phyloP scores from a whole-genome alignment of 2,888 invertebrate genomes.

The Stratiomys singularior region DNA sequence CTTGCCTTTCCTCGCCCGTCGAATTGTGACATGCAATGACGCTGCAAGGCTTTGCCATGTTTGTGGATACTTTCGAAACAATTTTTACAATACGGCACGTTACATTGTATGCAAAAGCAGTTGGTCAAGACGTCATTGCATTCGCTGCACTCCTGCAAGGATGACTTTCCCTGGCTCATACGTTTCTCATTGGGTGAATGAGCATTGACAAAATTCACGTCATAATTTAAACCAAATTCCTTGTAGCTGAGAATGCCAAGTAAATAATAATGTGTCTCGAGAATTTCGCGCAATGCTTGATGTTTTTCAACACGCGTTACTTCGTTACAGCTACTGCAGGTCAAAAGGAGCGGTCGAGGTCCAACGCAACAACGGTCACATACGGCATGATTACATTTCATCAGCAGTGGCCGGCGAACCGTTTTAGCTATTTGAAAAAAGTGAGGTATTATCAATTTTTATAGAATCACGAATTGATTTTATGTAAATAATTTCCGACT shows the following conservation, averaged over 20 bases:
- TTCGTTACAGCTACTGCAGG: constrained; percentile 67
- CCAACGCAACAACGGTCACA: constrained; percentile 68
- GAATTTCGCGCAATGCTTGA: constrained; percentile 56
- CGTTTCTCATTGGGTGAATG: constrained; percentile 6
- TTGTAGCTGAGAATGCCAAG: constrained; percentile 55
- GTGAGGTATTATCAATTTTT: too few relatives aligned
- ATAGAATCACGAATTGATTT: neutral
- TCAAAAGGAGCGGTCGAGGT: constrained; percentile 64
- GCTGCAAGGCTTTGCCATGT: constrained; percentile 59
- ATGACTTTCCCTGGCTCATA: neutral
- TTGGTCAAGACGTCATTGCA: constrained; percentile 55
- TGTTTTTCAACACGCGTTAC: constrained; percentile 57
- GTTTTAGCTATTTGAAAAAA: neutral
- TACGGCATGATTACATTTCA: constrained; percentile 75
- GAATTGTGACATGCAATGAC: constrained; percentile 54
- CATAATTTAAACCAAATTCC: constrained; percentile 31
- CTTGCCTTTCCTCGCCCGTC: constrained; percentile 43
- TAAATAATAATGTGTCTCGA: constrained; percentile 63
- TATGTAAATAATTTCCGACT: neutral
- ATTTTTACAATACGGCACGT: constrained; percentile 57
- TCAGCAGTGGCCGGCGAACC: constrained; percentile 68
- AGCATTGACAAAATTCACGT: constrained; percentile 12
- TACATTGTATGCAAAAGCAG: constrained; percentile 60
- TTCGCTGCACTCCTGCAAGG: constrained; percentile 58
- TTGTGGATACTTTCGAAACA: constrained; percentile 60